These are phyloP conservation scores for Scarus forsteni DNA, from an alignment of 2,797 vertebrate genomes.

Conservation along the genomic window DNA sequence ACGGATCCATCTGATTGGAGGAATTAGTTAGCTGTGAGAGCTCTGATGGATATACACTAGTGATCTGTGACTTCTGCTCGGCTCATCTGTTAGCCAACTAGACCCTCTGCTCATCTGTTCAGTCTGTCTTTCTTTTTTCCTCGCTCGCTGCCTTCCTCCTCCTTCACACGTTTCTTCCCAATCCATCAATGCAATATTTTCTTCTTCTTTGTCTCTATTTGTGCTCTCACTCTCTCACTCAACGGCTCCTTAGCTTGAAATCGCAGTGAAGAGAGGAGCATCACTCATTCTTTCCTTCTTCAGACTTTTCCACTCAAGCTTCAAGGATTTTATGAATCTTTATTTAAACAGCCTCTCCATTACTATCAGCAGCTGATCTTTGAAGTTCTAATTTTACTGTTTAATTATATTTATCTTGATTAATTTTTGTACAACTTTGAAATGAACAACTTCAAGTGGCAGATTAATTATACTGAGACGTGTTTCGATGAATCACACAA, in stretches of 20 bases:
- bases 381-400: constrained; percentile 17
- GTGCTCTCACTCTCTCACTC: constrained; percentile 40
- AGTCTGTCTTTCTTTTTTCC: constrained; percentile 62
- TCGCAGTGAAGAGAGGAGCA: constrained; percentile 11
- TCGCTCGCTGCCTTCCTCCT: constrained; percentile 42
- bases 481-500: constrained; percentile 6
- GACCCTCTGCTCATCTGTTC: constrained; percentile 74
- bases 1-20: constrained; percentile 99
- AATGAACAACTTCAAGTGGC: constrained; percentile 24
- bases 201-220: constrained; percentile 41
- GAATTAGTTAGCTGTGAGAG: constrained; percentile 98
- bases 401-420: constrained; percentile 24
- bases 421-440: constrained; percentile 8
- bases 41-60: constrained; percentile 99
- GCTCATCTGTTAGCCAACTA: constrained; percentile 81
- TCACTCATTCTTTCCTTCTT: constrained; percentile 1
- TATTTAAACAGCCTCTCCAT: constrained; percentile 15
- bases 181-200: constrained; percentile 44
- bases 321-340: constrained; percentile 19
- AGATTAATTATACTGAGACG: constrained; percentile 31
- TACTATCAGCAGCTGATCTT: constrained; percentile 1
- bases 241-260: constrained; percentile 27
- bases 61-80: constrained; percentile 95
- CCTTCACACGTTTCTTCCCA: constrained; percentile 62
- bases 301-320: constrained; percentile 24